Conservation (phyloP, 2,888 invertebrate genomes). For the Zhuqinia jingwanae region DNA sequence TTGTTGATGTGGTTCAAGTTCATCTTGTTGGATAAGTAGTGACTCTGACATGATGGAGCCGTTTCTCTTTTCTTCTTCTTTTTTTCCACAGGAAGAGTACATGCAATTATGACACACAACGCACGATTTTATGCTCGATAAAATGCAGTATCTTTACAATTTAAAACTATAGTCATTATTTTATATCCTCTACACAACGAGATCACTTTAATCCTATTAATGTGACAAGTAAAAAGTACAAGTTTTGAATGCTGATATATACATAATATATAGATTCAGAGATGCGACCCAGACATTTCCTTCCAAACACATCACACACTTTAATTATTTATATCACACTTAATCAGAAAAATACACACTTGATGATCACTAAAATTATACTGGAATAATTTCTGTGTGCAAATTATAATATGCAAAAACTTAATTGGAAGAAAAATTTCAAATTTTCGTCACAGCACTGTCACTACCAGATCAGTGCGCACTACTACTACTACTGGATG, state of each 20-base stretch:
- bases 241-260: no score
- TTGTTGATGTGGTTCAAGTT: constrained; percentile 19
- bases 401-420: neutral
- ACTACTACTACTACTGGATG: no score
- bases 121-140: neutral
- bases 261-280: no score
- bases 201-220: no score
- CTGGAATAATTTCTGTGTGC: neutral
- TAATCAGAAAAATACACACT: constrained; percentile 2
- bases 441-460: neutral
- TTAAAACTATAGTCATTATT: neutral
- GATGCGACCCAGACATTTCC: no score
- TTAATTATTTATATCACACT: neutral
- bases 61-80: constrained; percentile 6
- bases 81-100: constrained; percentile 23
- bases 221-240: no score
- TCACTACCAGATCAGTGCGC: no score
- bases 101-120: constrained; percentile 25
- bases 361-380: neutral
- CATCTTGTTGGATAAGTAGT: constrained; percentile 38
- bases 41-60: constrained; percentile 22
- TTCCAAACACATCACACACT: constrained; percentile 18
- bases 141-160: neutral
- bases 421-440: neutral
- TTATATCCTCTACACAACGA: no score